Evolutionary conservation across 2,888 invertebrate genomes (phyloP).

Genomic region (Drosophila peninsularis): DNA sequence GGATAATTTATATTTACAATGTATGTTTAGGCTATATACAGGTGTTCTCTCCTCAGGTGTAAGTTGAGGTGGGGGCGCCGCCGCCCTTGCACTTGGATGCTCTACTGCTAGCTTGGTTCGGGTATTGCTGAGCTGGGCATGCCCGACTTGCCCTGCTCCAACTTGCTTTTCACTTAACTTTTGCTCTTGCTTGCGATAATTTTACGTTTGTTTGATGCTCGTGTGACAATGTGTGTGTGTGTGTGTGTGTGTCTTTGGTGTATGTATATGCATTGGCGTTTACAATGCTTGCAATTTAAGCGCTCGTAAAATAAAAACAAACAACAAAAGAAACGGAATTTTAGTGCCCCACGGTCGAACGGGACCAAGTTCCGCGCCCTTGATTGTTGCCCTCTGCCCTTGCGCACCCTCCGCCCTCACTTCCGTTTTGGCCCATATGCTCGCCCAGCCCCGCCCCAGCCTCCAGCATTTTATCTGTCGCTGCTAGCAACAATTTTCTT

Average conservation of each 20-base stretch:
- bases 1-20: not conserved
- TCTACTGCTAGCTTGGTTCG: not conserved
- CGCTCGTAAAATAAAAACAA: slow-evolving; percentile 48
- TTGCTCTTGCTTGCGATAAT: slow-evolving; percentile 5
- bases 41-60: no score
- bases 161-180: not conserved
- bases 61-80: no score
- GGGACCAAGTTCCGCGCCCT: slow-evolving; percentile 13
- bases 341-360: slow-evolving; percentile 33
- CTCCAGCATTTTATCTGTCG: slow-evolving; percentile 4
- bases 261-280: slow-evolving; percentile 40
- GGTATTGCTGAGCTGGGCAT: not conserved
- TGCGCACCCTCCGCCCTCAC: not conserved
- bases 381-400: slow-evolving; percentile 4
- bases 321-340: slow-evolving; percentile 35
- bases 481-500: slow-evolving; percentile 35
- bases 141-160: not conserved
- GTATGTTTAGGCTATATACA: no score
- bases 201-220: slow-evolving; percentile 12
- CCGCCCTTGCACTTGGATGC: no score
- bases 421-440: not conserved
- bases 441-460: no score
- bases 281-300: slow-evolving; percentile 57
- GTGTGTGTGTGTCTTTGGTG: slow-evolving; percentile 7
- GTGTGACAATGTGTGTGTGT: not conserved